phyloP scores from a whole-genome alignment of 2,797 vertebrate species.

The Somateria mollissima region DNA sequence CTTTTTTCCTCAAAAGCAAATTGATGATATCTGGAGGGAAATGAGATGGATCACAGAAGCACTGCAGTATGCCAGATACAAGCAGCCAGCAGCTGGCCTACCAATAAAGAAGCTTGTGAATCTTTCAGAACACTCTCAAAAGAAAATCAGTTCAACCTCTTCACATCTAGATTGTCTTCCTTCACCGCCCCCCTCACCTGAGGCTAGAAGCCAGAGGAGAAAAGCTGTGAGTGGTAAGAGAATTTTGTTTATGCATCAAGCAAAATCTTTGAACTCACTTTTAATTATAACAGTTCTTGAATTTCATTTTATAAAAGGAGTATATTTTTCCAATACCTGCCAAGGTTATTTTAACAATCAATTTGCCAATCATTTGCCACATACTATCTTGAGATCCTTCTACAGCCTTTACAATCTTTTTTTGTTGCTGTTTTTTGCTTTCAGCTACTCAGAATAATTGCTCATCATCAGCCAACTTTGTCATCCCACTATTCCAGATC shows the following conservation, averaged over 20 bases:
- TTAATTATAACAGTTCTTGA: neutral
- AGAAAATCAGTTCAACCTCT: slow-evolving; percentile 92
- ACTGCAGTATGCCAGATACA: slow-evolving; percentile 93
- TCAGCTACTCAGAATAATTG: neutral
- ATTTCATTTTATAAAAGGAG: neutral
- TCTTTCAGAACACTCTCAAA: slow-evolving; percentile 76
- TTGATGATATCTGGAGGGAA: slow-evolving; percentile 88
- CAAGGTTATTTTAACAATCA: neutral
- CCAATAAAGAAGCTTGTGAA: slow-evolving; percentile 85
- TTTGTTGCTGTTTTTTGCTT: neutral
- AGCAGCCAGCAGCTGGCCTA: slow-evolving; percentile 87
- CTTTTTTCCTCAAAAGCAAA: slow-evolving; percentile 79
- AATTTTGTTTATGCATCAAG: neutral
- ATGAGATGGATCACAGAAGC: slow-evolving; percentile 94
- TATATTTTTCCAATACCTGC: neutral
- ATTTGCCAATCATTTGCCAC: neutral
- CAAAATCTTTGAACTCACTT: neutral
- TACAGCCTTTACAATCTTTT: neutral
- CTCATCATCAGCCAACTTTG: neutral
- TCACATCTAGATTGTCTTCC: slow-evolving; percentile 91
- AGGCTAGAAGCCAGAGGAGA: slow-evolving; percentile 83
- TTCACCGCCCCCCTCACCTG: slow-evolving; percentile 90
- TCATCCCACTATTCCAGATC: neutral
- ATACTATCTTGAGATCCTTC: neutral
- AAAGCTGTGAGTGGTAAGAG: slow-evolving; percentile 88